A percentile compares a stretch with the other conserved stretches of the same genome.
Conservation (phyloP, 2,888 invertebrate genomes). For the Dynastes maya region DNA sequence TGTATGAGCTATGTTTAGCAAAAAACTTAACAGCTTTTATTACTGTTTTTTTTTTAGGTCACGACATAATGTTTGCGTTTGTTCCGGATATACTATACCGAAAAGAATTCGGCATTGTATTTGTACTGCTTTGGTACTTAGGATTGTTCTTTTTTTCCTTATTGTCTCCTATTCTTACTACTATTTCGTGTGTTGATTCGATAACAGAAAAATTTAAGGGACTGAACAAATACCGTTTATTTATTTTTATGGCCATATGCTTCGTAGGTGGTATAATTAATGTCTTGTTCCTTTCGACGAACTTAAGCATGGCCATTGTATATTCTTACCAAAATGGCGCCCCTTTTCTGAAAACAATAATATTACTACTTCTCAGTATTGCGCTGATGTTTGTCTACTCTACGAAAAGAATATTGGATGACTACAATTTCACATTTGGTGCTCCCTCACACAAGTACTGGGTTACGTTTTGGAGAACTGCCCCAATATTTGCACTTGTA, state of each 20-base stretch:
- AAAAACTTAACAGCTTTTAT: too few species aligned
- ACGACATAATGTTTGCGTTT: slow-evolving; percentile 47
- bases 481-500: slow-evolving; percentile 52
- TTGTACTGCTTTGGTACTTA: slow-evolving; percentile 51
- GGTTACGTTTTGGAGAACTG: slow-evolving; percentile 51
- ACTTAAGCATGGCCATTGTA: slow-evolving; percentile 44
- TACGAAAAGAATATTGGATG: slow-evolving; percentile 49
- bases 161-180: slow-evolving; percentile 42
- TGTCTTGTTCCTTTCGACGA: slow-evolving; percentile 32
- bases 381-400: slow-evolving; percentile 53
- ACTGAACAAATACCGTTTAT: slow-evolving; percentile 48
- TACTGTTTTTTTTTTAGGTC: slow-evolving; percentile 11
- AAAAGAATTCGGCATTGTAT: slow-evolving; percentile 35
- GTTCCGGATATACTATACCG: slow-evolving; percentile 47
- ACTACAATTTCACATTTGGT: slow-evolving; percentile 53
- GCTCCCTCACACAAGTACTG: slow-evolving; percentile 46
- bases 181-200: slow-evolving; percentile 47
- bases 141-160: slow-evolving; percentile 46
- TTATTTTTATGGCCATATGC: slow-evolving; percentile 47
- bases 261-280: slow-evolving; percentile 25
- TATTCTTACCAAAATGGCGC: slow-evolving; percentile 46
- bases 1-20: too few species aligned
- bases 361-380: slow-evolving; percentile 44
- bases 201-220: slow-evolving; percentile 47
- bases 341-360: slow-evolving; percentile 39